Evolutionary conservation across 2,888 invertebrate species (phyloP), one percentile per base, ranked within the genome.

Genomic region (Endotricha flammealis): DNA sequence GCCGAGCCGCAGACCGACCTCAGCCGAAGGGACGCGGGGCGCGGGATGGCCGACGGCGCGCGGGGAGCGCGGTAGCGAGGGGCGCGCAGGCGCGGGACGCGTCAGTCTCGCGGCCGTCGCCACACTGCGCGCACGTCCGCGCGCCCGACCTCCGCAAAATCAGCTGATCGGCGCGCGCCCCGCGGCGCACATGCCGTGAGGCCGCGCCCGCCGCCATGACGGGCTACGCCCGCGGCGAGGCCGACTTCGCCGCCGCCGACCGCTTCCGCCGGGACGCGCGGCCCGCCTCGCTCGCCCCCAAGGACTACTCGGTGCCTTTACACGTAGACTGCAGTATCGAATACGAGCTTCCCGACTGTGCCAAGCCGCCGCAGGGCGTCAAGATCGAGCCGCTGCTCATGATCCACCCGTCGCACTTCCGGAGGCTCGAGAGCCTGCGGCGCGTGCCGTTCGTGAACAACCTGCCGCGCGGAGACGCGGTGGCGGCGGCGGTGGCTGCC

Each of bases 281-380:
- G 67, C 80, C 81, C 48, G 77, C 79, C 66, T 75, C 79, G 69
- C 77, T 83, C 60, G 86, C 88, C 60, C 90, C 90, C 75, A 94
- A 94, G 88, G 94, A 95, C 80, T 95, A 93, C 87, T 92, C 92
- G 76, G 91, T 93, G 80, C 95, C 95, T 65, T 88, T 95, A 74
- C 94, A 95, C 88, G 95, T 95, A 76, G 95, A 95, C 83, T 95
- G 95, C 88, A 94, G 94, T 88, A 95, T 95, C 64, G 95, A 95
- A 86, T 95, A 95, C 89, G 95, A 95, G 88, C 88, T 95, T 77
- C 95, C 95, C 65, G 95, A 94, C 78, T 93, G 94, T 86, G 94
- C 94, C 56, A 94, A 94, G 85, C 95, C 95, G 58, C 94, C 95
- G 57, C 93, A 92, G 69, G 94, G 94, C 50, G 92, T 91, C 72